These are phyloP conservation scores for Tyrophagus putrescentiae DNA, from an alignment of 1,140 invertebrate species.

Conservation along the genomic window DNA sequence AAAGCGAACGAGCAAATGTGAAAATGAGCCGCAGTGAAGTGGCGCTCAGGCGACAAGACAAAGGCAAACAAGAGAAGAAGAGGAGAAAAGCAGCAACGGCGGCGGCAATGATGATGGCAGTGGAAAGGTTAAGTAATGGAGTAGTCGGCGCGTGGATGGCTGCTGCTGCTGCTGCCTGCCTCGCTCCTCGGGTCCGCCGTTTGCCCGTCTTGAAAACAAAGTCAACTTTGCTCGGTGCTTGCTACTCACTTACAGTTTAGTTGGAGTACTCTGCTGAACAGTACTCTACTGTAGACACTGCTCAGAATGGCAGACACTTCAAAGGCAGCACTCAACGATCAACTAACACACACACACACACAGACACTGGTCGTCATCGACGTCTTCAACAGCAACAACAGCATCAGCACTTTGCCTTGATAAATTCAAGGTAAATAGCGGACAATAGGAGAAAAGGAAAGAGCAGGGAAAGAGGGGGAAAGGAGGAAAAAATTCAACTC, in stretches of 20 bases:
- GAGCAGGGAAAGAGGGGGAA: too few species aligned
- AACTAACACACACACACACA: neutral
- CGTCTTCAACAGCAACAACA: neutral
- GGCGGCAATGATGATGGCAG: neutral
- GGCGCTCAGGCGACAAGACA: neutral
- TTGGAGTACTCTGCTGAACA: too few species aligned
- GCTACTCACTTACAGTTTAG: too few species aligned
- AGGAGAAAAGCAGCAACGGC: neutral
- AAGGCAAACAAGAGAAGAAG: neutral
- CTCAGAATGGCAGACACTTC: neutral
- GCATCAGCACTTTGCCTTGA: neutral
- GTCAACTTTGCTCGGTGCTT: too few species aligned
- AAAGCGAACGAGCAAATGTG: too few species aligned
- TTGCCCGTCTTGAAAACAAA: too few species aligned
- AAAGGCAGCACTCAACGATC: neutral
- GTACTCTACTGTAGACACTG: neutral
- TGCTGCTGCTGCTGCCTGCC: neutral
- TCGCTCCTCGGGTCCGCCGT: too few species aligned
- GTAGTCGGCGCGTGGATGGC: neutral
- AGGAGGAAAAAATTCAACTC: slow-evolving; percentile 2
- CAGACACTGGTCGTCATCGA: neutral
- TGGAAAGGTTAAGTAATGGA: neutral
- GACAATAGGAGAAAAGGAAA: too few species aligned
- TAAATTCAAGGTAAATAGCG: slow-evolving; percentile 6
- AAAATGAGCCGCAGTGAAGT: neutral